Percentiles rank a stretch among this genome's conserved stretches.
Evolutionary conservation across 2,797 vertebrate species (phyloP).

Genomic region (Alca torda): DNA sequence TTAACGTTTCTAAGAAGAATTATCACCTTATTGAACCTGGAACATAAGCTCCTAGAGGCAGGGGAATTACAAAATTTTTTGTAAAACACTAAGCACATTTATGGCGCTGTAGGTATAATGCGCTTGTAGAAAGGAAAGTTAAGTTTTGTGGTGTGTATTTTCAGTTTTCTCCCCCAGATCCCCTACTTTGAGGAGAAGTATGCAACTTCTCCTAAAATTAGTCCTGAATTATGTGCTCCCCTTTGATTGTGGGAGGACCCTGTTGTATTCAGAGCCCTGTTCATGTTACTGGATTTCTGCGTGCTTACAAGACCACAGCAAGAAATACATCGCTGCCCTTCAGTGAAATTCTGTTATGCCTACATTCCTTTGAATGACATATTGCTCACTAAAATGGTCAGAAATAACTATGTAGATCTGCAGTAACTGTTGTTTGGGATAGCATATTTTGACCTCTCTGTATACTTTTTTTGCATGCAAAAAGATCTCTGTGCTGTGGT

Average conservation of each 20-base stretch:
- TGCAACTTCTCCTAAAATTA: not conserved
- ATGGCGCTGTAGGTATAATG: not conserved
- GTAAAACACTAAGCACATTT: not conserved
- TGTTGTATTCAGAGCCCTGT: not conserved
- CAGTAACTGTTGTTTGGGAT: not conserved
- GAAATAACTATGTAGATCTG: not conserved
- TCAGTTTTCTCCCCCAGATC: not conserved
- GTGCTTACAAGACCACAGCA: not conserved
- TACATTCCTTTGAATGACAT: not conserved
- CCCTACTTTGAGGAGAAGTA: not conserved
- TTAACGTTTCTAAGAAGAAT: not conserved
- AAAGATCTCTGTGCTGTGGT: not conserved
- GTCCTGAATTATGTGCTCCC: not conserved
- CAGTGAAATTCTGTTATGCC: not conserved
- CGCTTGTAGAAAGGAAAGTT: not conserved
- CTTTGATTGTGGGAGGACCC: not conserved
- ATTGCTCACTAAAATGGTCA: not conserved
- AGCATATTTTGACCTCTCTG: not conserved
- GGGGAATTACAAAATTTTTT: not conserved
- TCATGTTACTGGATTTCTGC: not conserved
- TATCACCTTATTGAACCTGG: slow-evolving; percentile 23
- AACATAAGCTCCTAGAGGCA: not conserved
- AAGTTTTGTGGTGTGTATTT: not conserved
- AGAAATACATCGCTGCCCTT: not conserved
- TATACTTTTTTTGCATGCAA: not conserved